Conservation (phyloP, 2,888 invertebrate species). For the Apamea anceps region DNA sequence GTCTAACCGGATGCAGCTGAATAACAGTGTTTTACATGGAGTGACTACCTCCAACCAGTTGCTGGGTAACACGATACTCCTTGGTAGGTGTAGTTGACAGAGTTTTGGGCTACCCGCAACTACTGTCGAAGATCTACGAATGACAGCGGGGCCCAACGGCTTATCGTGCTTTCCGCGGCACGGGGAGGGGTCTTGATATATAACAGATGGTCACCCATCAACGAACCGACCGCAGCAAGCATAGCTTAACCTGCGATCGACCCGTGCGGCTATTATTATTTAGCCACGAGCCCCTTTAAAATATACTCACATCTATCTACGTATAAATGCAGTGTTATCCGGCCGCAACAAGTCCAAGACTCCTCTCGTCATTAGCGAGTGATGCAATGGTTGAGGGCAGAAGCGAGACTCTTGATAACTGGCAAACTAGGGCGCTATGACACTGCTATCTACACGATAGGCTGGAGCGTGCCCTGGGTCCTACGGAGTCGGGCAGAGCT, state of each 20-base stretch:
- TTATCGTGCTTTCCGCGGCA: neutral
- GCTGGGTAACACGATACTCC: neutral
- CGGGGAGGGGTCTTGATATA: neutral
- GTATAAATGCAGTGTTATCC: conserved; percentile 21
- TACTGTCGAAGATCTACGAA: neutral
- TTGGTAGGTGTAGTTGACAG: neutral
- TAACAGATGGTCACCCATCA: too few relatives aligned
- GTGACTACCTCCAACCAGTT: neutral
- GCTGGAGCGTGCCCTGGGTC: neutral
- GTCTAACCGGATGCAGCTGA: neutral
- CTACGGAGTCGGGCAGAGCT: neutral
- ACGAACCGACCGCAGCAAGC: too few relatives aligned
- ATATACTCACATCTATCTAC: neutral
- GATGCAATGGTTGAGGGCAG: conserved; percentile 32
- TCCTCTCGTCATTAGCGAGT: conserved; percentile 40
- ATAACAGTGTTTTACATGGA: neutral
- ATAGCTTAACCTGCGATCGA: neutral
- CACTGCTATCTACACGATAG: neutral
- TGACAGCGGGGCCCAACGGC: neutral
- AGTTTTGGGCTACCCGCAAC: neutral
- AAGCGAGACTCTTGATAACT: conserved; percentile 28
- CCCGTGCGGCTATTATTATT: neutral
- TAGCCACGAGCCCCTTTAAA: neutral
- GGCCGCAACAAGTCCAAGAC: neutral
- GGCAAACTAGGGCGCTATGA: conserved; percentile 22